A percentile compares a stretch with the other conserved stretches of the same genome.
Evolutionary conservation across 2,888 invertebrate species (phyloP).

Genomic region (Patella depressa): DNA sequence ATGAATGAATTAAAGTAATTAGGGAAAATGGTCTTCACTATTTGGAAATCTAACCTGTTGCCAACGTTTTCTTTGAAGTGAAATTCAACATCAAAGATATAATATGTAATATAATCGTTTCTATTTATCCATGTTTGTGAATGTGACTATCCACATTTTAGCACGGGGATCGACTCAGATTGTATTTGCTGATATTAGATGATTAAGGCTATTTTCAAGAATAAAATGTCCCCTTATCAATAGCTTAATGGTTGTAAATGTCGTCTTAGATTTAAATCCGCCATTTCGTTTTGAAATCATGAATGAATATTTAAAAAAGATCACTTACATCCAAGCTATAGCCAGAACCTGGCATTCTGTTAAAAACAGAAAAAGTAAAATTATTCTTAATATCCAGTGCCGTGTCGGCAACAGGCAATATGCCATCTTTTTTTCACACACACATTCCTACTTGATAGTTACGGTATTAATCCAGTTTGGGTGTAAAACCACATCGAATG

Average conservation of each 20-base stretch:
- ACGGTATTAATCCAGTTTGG: background rate
- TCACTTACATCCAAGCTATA: background rate
- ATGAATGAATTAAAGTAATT: too few species aligned
- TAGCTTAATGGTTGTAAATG: background rate
- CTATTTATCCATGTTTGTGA: too few species aligned
- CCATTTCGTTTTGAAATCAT: background rate
- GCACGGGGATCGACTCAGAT: background rate
- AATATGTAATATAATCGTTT: too few species aligned
- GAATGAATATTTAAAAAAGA: background rate
- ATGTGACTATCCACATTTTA: background rate
- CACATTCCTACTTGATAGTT: background rate
- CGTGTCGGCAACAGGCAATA: background rate
- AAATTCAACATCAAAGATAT: too few species aligned
- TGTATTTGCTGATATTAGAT: background rate
- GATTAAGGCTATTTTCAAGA: background rate
- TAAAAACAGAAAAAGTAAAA: background rate
- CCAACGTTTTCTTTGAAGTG: too few species aligned
- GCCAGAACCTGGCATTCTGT: background rate
- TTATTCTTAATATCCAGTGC: background rate
- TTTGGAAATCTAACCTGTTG: too few species aligned
- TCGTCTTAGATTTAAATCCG: too few species aligned
- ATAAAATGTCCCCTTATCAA: background rate
- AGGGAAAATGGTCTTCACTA: too few species aligned
- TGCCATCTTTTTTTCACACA: slow-evolving; percentile 8
- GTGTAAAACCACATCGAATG: background rate